A percentile compares a stretch with the other conserved stretches of the same genome.
Evolutionary conservation across 1,140 invertebrate genomes (phyloP).

Genomic region (Magallana ariakensis): DNA sequence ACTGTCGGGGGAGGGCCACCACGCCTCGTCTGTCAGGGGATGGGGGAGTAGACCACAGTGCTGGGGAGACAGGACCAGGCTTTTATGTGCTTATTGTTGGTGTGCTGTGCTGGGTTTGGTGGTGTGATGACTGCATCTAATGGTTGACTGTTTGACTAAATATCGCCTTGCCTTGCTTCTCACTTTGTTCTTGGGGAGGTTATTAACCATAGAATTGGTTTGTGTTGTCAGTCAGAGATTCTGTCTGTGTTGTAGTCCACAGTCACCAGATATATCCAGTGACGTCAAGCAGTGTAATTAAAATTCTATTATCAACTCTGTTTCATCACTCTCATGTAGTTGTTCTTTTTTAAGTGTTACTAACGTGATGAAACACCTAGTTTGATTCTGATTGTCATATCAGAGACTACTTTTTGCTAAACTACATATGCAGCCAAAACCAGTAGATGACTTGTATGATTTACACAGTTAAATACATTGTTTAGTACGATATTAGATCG

Average conservation of each 20-base stretch:
- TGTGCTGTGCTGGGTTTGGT: constrained; percentile 15
- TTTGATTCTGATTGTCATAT: too few species aligned
- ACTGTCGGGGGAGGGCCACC: background rate
- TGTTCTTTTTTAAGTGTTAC: too few species aligned
- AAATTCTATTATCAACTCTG: too few species aligned
- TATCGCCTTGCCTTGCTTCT: background rate
- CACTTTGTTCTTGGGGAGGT: constrained; percentile 11
- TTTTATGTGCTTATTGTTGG: constrained; percentile 6
- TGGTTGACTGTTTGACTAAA: background rate
- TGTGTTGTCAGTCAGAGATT: constrained; percentile 8
- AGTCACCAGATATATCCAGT: too few species aligned
- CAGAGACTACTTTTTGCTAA: background rate
- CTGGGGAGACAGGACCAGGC: background rate
- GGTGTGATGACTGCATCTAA: constrained; percentile 9
- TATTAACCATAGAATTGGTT: background rate
- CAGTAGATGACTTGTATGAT: background rate
- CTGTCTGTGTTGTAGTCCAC: background rate
- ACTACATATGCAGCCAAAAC: background rate
- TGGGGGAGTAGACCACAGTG: background rate
- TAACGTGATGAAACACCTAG: too few species aligned
- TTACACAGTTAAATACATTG: too few species aligned
- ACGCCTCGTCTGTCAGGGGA: background rate
- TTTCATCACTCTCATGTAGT: too few species aligned
- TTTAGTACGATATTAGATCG: too few species aligned
- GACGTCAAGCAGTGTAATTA: background rate